A percentile compares a stretch with the other conserved stretches of the same genome.
Conservation (phyloP, 2,888 invertebrate genomes). For the Escarpia spicata region DNA sequence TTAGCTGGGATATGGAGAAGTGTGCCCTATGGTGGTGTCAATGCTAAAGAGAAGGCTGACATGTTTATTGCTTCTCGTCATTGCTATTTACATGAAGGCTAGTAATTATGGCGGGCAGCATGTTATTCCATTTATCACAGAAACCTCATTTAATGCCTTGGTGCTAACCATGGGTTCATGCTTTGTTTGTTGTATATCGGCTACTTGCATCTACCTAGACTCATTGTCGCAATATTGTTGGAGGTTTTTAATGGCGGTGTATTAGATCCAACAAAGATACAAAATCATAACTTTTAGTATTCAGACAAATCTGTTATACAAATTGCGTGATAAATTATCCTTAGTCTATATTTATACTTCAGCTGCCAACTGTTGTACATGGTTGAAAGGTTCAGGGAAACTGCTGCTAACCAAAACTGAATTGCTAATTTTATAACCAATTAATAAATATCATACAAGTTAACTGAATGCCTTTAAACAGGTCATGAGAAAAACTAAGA, state of each 20-base stretch:
- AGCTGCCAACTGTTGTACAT: too few relatives aligned
- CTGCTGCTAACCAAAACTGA: too few relatives aligned
- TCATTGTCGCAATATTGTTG: not conserved
- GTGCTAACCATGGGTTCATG: not conserved
- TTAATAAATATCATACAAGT: too few relatives aligned
- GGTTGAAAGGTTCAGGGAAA: too few relatives aligned
- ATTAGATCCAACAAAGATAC: too few relatives aligned
- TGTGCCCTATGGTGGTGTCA: slow-evolving; percentile 13
- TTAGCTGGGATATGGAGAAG: not conserved
- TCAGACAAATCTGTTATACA: too few relatives aligned
- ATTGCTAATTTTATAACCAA: too few relatives aligned
- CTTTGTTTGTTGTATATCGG: not conserved
- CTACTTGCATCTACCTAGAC: not conserved
- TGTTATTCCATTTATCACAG: not conserved
- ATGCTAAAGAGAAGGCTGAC: not conserved
- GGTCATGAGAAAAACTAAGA: too few relatives aligned
- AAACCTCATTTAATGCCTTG: not conserved
- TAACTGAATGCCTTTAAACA: too few relatives aligned
- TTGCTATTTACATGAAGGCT: not conserved
- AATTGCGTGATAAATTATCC: too few relatives aligned
- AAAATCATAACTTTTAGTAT: too few relatives aligned
- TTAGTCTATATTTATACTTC: too few relatives aligned
- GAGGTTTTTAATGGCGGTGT: not conserved
- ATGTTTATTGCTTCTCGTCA: not conserved
- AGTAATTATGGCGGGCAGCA: not conserved